Percentiles rank a stretch among this genome's conserved stretches.
Evolutionary conservation across 1,140 invertebrate species (phyloP).

Genomic region (Hycleus cichorii): DNA sequence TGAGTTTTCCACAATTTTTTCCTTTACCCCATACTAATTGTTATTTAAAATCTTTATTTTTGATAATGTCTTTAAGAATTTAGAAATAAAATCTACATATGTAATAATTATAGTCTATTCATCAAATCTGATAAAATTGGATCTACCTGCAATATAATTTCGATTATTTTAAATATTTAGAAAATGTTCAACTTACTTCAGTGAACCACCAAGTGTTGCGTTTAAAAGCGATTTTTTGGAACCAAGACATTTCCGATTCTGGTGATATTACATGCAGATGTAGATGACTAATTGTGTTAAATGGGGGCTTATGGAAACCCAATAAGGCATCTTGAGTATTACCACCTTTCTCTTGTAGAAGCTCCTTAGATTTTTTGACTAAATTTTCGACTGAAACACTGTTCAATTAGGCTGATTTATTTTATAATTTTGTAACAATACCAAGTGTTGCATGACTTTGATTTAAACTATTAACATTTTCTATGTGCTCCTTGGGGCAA

Average conservation of each 20-base stretch:
- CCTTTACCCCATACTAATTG: not conserved
- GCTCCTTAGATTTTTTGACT: constrained; percentile 21
- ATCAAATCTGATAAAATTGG: constrained; percentile 4
- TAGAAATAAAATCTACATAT: constrained; percentile 5
- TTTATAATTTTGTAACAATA: constrained; percentile 41
- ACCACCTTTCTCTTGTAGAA: constrained; percentile 47
- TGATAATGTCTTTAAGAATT: no score
- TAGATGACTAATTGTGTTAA: constrained; percentile 73
- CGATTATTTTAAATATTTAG: not conserved
- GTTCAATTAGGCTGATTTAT: constrained; percentile 5
- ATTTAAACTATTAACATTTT: constrained; percentile 60
- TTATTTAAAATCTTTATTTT: not conserved
- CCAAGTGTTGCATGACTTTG: constrained; percentile 57
- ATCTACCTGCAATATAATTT: constrained; percentile 8
- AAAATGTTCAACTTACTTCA: constrained; percentile 47
- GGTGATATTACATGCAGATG: constrained; percentile 85
- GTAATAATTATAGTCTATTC: not conserved
- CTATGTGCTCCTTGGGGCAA: constrained; percentile 69
- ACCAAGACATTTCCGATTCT: constrained; percentile 62
- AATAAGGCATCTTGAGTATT: constrained; percentile 53
- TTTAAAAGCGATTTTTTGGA: constrained; percentile 62
- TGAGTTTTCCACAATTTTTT: not conserved
- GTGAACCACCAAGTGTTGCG: constrained; percentile 78
- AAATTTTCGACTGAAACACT: constrained; percentile 8
- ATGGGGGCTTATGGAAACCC: constrained; percentile 90